Evolutionary conservation across 2,888 invertebrate genomes (phyloP).

Genomic region (Eupeodes luniger): DNA sequence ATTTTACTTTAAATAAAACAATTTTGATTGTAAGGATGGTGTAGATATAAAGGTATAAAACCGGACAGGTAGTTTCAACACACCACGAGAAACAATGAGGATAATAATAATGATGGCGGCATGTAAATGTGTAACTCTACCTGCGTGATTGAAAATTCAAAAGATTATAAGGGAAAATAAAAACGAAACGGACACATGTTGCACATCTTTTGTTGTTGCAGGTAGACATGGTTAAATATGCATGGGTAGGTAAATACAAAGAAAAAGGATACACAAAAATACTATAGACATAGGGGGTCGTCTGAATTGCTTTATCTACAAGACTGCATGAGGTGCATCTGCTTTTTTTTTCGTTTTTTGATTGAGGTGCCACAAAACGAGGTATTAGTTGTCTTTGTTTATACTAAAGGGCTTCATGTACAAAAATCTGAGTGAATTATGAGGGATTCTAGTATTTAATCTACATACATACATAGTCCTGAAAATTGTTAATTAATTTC

Average conservation of each 20-base stretch:
- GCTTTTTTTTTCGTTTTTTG: conserved; percentile 18
- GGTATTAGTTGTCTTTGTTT: conserved; percentile 57
- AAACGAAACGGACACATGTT: conserved; percentile 62
- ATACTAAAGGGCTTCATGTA: neutral
- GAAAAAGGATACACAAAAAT: conserved; percentile 2
- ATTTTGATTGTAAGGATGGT: conserved; percentile 56
- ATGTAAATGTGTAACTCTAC: conserved; percentile 60
- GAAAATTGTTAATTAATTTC: too few species aligned
- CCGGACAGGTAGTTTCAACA: neutral
- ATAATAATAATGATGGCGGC: conserved; percentile 20
- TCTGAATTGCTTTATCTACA: neutral
- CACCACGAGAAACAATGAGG: conserved; percentile 1
- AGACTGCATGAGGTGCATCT: conserved; percentile 55
- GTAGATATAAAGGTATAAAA: neutral
- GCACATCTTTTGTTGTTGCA: conserved; percentile 51
- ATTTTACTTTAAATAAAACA: conserved; percentile 23
- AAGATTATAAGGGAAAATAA: conserved; percentile 50
- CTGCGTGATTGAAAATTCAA: conserved; percentile 66
- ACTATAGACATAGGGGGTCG: neutral
- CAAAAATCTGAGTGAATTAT: conserved; percentile 33
- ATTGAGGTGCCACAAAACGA: conserved; percentile 50
- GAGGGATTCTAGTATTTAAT: neutral
- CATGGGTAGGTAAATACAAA: conserved; percentile 54
- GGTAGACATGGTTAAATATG: conserved; percentile 52
- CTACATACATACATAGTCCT: too few species aligned